Evolutionary conservation across 64 coral and sea anemone species (phyloP).

Genomic region (Actinia tenebrosa): DNA sequence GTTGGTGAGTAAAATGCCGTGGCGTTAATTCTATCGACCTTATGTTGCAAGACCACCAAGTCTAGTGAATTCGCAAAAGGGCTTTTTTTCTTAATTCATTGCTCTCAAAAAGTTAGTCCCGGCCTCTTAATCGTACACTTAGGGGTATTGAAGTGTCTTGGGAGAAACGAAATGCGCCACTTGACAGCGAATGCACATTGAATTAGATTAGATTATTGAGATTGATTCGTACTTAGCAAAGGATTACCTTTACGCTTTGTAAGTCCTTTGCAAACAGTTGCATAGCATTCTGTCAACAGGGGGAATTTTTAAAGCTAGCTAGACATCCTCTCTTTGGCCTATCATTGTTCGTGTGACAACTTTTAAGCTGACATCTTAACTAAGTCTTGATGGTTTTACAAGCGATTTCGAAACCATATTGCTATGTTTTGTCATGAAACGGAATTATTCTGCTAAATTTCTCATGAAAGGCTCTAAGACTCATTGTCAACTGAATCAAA

Average conservation of each 20-base stretch:
- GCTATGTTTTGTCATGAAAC: constrained; percentile 7
- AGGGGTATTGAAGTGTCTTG: not conserved
- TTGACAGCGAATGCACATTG: not conserved
- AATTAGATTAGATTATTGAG: constrained; percentile 15
- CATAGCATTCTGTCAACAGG: not conserved
- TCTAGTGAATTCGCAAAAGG: not conserved
- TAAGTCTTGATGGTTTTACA: constrained; percentile 7
- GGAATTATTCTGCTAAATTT: not conserved
- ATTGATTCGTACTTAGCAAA: not conserved
- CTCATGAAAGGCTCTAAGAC: not conserved
- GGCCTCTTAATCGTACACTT: not conserved
- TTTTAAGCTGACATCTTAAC: constrained; percentile 15
- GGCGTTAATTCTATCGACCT: not conserved
- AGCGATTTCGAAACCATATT: not conserved
- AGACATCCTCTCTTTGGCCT: not conserved
- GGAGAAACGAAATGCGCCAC: constrained; percentile 10
- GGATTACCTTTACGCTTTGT: not conserved
- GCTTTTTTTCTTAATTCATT: not conserved
- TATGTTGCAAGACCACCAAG: not conserved
- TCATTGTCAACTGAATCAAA: not conserved
- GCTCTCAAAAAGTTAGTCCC: not conserved
- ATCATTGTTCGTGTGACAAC: not conserved
- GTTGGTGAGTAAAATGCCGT: not conserved
- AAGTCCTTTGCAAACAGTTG: constrained; percentile 17
- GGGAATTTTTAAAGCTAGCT: not conserved